phyloP scores from a whole-genome alignment of 2,113 vertebrate species.

The Platichthys flesus region DNA sequence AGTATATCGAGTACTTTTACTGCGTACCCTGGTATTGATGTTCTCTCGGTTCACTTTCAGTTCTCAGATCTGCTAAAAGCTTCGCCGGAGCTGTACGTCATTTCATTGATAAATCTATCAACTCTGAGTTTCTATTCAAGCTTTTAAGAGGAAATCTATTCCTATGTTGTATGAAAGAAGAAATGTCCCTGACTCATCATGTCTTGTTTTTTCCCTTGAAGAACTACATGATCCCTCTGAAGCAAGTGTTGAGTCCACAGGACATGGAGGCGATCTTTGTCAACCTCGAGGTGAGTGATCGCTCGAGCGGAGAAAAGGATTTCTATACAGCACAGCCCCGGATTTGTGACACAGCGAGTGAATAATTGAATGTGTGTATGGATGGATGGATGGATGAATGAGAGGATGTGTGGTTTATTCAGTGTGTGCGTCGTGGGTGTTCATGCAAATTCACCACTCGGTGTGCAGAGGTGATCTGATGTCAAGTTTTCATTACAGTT shows the following conservation, averaged over 20 bases:
- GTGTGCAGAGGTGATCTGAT: neutral
- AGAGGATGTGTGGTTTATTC: slow-evolving; percentile 5
- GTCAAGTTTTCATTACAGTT: neutral
- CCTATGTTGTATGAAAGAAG: neutral
- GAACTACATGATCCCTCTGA: slow-evolving; percentile 95
- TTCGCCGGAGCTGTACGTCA: neutral
- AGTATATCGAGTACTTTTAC: too few relatives aligned
- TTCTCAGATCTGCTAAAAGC: slow-evolving; percentile 27
- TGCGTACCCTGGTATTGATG: slow-evolving; percentile 15
- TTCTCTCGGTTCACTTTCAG: slow-evolving; percentile 6
- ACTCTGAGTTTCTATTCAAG: neutral
- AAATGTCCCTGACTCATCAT: neutral
- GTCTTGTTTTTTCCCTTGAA: slow-evolving; percentile 67
- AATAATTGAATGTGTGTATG: slow-evolving; percentile 42
- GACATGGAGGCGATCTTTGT: slow-evolving; percentile 95
- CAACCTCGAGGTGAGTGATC: slow-evolving; percentile 90
- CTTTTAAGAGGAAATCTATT: neutral
- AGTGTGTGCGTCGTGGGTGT: neutral
- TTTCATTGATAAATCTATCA: neutral
- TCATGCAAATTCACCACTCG: neutral
- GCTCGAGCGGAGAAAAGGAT: slow-evolving; percentile 5
- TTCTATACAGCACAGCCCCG: neutral
- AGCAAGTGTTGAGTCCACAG: slow-evolving; percentile 87
- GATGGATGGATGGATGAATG: slow-evolving; percentile 36
- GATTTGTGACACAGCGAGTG: slow-evolving; percentile 13